Evolutionary conservation across 2,113 vertebrate genomes (phyloP).

Genomic region (Lagopus leucura): DNA sequence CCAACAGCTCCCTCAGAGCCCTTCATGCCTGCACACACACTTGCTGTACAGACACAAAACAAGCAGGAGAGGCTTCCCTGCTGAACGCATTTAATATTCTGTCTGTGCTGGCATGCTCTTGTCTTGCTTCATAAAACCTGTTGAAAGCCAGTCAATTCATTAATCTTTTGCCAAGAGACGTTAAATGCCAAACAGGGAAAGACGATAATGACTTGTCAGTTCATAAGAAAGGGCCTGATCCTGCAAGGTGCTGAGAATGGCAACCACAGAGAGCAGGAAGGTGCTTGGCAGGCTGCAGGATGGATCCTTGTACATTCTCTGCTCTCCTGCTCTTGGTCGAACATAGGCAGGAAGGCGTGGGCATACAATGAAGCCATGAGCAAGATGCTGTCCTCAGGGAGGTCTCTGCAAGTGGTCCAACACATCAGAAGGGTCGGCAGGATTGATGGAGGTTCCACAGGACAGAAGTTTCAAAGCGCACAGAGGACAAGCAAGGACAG

Average conservation of each 20-base stretch:
- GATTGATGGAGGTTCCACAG: fast-evolving
- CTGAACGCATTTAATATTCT: not conserved
- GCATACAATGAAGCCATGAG: fast-evolving
- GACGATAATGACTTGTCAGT: slow-evolving; percentile 46
- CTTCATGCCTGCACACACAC: slow-evolving; percentile 49
- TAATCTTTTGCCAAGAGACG: slow-evolving; percentile 70
- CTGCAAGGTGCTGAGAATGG: not conserved
- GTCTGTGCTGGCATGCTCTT: slow-evolving; percentile 58
- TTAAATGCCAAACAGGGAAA: slow-evolving; percentile 46
- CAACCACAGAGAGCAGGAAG: not conserved
- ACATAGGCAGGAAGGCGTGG: not conserved
- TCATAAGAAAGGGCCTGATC: slow-evolving; percentile 35
- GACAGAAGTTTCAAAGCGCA: not conserved
- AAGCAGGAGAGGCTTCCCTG: slow-evolving; percentile 35
- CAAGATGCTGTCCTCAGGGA: not conserved
- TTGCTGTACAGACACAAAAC: slow-evolving; percentile 35
- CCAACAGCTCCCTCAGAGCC: slow-evolving; percentile 44
- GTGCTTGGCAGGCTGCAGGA: not conserved
- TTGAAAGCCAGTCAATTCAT: slow-evolving; percentile 68
- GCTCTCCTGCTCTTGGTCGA: not conserved
- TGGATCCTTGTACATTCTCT: not conserved
- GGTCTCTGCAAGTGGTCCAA: not conserved
- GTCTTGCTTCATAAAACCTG: slow-evolving; percentile 70
- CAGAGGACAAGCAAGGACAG: not conserved
- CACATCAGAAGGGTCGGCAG: fast-evolving